These are phyloP conservation scores for Aphelenchoides avenae DNA, from an alignment of 1,140 invertebrate genomes.

Conservation along the genomic window DNA sequence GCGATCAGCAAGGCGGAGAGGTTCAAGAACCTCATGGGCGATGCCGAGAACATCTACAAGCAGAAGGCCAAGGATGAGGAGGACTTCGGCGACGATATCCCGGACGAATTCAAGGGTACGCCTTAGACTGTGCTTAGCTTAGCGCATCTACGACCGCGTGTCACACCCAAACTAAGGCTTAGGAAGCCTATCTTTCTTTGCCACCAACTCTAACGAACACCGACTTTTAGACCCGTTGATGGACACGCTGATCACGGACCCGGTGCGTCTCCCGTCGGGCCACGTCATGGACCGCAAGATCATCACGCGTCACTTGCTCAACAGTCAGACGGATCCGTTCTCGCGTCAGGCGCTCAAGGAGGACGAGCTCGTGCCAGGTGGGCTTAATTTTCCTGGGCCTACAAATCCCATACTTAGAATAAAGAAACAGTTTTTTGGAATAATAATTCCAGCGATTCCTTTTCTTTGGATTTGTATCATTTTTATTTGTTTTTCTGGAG, in stretches of 20 bases:
- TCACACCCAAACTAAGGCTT: not conserved
- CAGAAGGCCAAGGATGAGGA: conserved; percentile 74
- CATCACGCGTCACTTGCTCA: conserved; percentile 84
- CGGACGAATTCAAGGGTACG: conserved; percentile 82
- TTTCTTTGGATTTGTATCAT: no score
- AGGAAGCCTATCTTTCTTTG: conserved; percentile 10
- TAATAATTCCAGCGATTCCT: no score
- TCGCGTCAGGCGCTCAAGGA: conserved; percentile 85
- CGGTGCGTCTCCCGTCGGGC: conserved; percentile 85
- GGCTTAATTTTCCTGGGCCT: conserved; percentile 38
- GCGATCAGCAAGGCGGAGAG: conserved; percentile 67
- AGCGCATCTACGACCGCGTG: not conserved
- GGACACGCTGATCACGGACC: conserved; percentile 94
- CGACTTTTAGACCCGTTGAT: conserved; percentile 70
- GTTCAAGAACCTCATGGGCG: conserved; percentile 74
- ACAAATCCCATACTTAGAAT: not conserved
- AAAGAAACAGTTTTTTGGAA: not conserved
- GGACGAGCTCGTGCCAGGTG: conserved; percentile 76
- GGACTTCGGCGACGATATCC: conserved; percentile 78
- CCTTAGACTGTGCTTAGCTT: not conserved
- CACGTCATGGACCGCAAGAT: conserved; percentile 90
- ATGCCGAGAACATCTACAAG: conserved; percentile 74
- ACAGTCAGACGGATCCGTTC: conserved; percentile 93
- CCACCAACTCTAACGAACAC: conserved; percentile 13
- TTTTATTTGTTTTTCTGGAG: conserved; percentile 15